Percentiles rank a stretch among this genome's conserved stretches.
Conservation (phyloP, 2,113 vertebrate species). For the Leptobrachium leishanense region DNA sequence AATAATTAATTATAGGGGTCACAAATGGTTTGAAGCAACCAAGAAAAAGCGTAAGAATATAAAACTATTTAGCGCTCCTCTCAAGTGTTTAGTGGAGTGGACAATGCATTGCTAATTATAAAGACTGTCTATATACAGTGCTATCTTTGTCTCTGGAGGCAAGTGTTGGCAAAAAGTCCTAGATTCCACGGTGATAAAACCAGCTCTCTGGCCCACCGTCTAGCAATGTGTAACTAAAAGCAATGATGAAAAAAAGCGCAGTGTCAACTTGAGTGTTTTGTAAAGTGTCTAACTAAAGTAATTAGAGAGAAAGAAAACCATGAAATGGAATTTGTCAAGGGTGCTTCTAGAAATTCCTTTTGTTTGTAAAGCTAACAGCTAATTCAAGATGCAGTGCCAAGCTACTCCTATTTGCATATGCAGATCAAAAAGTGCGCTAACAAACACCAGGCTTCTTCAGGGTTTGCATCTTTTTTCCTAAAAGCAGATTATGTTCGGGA, state of each 20-base stretch:
- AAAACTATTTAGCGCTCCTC: no score
- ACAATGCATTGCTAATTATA: neutral
- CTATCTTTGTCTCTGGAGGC: neutral
- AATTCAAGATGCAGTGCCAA: conserved; percentile 27
- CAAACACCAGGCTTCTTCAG: neutral
- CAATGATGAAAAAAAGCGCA: conserved; percentile 17
- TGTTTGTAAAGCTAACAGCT: conserved; percentile 38
- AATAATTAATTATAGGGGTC: no score
- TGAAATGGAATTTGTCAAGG: conserved; percentile 36
- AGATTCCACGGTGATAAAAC: neutral
- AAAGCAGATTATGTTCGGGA: no score
- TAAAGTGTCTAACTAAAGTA: conserved; percentile 42
- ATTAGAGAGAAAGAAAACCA: conserved; percentile 34
- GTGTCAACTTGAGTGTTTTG: conserved; percentile 31
- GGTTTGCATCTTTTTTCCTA: neutral
- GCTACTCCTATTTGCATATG: conserved; percentile 7
- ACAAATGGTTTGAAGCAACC: no score
- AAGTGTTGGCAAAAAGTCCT: conserved; percentile 3
- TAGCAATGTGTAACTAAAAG: conserved; percentile 9
- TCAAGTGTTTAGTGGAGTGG: neutral
- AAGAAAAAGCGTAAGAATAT: no score
- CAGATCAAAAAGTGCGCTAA: neutral
- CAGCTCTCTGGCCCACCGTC: neutral
- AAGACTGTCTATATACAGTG: neutral
- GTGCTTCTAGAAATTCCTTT: conserved; percentile 22